Evolutionary conservation across 1,140 invertebrate genomes (phyloP), one percentile per base, ranked within the genome.

Genomic region (Heliconius congener): DNA sequence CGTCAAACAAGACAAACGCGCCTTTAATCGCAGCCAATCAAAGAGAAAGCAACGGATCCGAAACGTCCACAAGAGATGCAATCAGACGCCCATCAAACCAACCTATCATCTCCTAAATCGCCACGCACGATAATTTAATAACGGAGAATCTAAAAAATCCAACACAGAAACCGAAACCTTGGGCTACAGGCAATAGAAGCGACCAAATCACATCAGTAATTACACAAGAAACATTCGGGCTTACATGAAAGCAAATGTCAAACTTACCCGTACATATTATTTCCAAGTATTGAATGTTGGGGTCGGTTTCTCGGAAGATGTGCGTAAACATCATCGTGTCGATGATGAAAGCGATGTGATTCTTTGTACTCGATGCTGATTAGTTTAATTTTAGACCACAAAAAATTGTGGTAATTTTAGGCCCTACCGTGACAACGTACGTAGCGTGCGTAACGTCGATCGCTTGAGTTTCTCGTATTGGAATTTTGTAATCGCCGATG

Each of bases 211-310:
- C 76, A 74, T 37, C 82, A 84, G 81, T 91, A 92, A 94, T 94
- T 94, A 91, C 87, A 83, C 83, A 84, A 90, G 85, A 87, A 90
- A 92, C 93, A 93, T 91, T 89, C 90, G 86, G 90, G 89, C 90
- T 86, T 83, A 90, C 93, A 93, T 94, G 92, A 94, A 94, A 94
- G 93, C 92, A 92, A 92, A 94, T 94, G 93, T 94, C 93, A 94
- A 94, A 93, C 91, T 92, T 87, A 93, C 60, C 9, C 60, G 60
- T 66, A 66, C 91, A 92, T 93, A 94, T 94, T 94, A 94, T 94
- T 94, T 94, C 93, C 91, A 91, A 93, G 93, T 94, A 94, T 94
- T 93, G 93, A 93, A 94, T 92, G 87, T 82, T 88, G 88, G 86
- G 87, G 85, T 83, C 87, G 90, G 78, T 91, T 85, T 93, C 92